Base-by-base conservation (phyloP, 2,888 invertebrate species). In the Spodoptera exigua region DNA sequence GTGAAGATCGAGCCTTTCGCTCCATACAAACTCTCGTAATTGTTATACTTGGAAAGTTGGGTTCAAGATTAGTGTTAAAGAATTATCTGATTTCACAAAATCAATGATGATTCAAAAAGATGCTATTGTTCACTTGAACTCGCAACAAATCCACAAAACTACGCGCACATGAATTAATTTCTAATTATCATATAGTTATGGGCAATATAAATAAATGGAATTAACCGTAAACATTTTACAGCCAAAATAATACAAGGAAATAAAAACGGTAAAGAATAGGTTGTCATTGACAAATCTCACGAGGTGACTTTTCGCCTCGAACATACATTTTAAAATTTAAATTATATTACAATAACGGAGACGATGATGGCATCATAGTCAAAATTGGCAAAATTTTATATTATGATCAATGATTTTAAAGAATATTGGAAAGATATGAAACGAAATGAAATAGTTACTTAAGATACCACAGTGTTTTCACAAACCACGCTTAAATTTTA, bases 1-100 rank as follows among this genome's bases (percentile, higher is more conserved):
- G 34, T 46, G 37, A 46, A 69, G 68, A 71, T 69, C 52, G 32
- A 59, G 44, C 65, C 70, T 70, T 70, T 72, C 74, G 61, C 74
- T 56, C 74, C 56, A 56, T 61, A 74, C 61, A 27, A 60, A 68
- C 68, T 47, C 55, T 62, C 44, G 53, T 55, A 56, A 72, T n/a
- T n/a, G n/a, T n/a, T 9, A 62, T 73, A 63, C 32, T 36, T 64
- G 57, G 71, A 71, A 71, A 71, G 74, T 68, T 53, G 53, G 40
- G 51, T 45, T 65, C 18, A 35, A 40, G 48, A 61, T 61, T 47
- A 39, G 14, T 49, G 27, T 62, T 44, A 58, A 48, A 63, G 39
- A 13, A 27, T 44, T 39, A 52, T 61, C 46, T 21, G 49, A 34
- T 61, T 70, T 56, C 40, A 47, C 57, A 37, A 64, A 40, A 63